phyloP scores from a whole-genome alignment of 2,888 invertebrate genomes.

The Sarcophaga variegata region DNA sequence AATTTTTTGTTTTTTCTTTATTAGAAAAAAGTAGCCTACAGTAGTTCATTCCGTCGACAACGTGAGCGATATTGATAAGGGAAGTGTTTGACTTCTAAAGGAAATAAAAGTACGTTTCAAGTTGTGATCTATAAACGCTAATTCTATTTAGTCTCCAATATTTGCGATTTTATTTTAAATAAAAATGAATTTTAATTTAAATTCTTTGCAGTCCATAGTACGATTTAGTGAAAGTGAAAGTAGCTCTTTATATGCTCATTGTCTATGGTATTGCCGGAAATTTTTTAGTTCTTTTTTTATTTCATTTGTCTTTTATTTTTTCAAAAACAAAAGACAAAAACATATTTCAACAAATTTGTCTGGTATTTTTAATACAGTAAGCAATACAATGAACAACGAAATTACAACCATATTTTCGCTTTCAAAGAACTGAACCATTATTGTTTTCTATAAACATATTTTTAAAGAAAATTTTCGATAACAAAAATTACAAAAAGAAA shows the following conservation, averaged over 20 bases:
- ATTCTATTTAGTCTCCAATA: too few relatives aligned
- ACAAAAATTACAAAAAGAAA: background rate
- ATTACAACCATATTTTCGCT: background rate
- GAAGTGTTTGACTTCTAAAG: background rate
- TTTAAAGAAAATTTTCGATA: background rate
- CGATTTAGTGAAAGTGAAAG: background rate
- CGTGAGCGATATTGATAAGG: background rate
- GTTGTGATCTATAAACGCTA: too few relatives aligned
- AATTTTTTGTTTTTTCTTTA: background rate
- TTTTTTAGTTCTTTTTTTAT: conserved; percentile 19
- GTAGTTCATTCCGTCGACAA: background rate
- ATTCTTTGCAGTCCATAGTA: too few relatives aligned
- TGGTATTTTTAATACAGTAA: conserved; percentile 11
- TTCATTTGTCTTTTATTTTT: conserved; percentile 8
- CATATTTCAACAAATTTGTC: background rate
- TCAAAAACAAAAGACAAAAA: conserved; percentile 8
- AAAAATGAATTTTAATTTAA: too few relatives aligned
- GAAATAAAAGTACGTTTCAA: too few relatives aligned
- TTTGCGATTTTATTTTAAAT: too few relatives aligned
- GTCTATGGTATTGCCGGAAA: background rate
- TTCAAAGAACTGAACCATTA: background rate
- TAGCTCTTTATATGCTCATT: background rate
- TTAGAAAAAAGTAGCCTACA: background rate
- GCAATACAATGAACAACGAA: conserved; percentile 16
- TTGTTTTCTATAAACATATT: background rate